phyloP scores from a whole-genome alignment of 2,888 invertebrate species.

The Listrodromus nycthemerus region DNA sequence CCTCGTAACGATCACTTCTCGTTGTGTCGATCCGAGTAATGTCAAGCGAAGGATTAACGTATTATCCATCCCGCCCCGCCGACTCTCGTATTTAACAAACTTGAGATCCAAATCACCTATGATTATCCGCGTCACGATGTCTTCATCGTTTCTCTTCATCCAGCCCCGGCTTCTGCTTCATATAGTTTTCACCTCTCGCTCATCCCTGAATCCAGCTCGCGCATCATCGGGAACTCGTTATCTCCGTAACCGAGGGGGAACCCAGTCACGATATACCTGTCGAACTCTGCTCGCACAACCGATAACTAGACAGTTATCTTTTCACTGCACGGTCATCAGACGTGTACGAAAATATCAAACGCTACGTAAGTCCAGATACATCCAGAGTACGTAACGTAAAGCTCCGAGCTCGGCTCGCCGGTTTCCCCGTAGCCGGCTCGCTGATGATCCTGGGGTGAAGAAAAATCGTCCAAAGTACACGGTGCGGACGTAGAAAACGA shows the following conservation, averaged over 20 bases:
- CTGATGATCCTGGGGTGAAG: constrained; percentile 55
- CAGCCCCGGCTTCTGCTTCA: constrained; percentile 19
- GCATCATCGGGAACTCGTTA: constrained; percentile 43
- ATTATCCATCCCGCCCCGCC: constrained; percentile 4
- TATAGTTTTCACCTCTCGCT: constrained; percentile 26
- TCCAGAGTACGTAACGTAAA: neutral
- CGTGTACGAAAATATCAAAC: constrained; percentile 62
- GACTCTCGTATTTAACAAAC: constrained; percentile 67
- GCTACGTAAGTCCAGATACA: neutral
- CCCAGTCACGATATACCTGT: constrained; percentile 65
- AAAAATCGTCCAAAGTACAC: constrained; percentile 43
- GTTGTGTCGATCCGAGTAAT: constrained; percentile 56
- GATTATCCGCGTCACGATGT: constrained; percentile 69
- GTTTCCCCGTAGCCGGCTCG: neutral
- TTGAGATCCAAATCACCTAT: constrained; percentile 67
- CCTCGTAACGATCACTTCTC: constrained; percentile 14
- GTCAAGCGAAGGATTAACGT: constrained; percentile 51
- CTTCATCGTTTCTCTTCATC: constrained; percentile 65
- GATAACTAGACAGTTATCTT: constrained; percentile 64
- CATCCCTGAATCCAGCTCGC: constrained; percentile 30
- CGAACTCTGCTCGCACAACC: constrained; percentile 51
- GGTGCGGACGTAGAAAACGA: neutral
- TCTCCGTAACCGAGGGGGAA: constrained; percentile 25
- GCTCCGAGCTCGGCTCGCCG: neutral
- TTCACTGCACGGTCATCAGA: constrained; percentile 50